Percentiles rank a stretch among this genome's conserved stretches.
phyloP scores from a whole-genome alignment of 2,888 invertebrate genomes.

The Cerastis rubricosa region DNA sequence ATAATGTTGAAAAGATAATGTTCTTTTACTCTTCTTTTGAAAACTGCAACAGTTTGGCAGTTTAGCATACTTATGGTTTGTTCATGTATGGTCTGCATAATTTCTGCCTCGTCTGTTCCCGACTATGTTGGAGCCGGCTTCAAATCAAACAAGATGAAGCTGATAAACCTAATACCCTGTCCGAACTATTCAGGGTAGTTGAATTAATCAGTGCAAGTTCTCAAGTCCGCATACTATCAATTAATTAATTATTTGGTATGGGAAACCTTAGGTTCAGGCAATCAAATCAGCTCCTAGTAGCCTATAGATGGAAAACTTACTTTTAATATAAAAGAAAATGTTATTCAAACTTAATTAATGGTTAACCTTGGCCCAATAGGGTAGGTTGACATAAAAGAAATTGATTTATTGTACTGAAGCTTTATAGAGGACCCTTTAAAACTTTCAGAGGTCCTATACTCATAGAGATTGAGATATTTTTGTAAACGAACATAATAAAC shows the following conservation, averaged over 20 bases:
- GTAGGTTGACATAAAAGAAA: not conserved
- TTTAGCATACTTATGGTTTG: no score
- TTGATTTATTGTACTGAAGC: not conserved
- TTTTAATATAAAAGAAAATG: not conserved
- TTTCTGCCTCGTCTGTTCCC: not conserved
- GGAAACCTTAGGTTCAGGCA: not conserved
- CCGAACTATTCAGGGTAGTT: not conserved
- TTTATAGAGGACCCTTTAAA: not conserved
- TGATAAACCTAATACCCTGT: not conserved
- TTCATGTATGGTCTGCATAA: not conserved
- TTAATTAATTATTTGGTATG: not conserved
- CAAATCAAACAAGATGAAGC: not conserved
- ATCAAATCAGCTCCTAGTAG: not conserved
- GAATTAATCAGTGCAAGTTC: not conserved
- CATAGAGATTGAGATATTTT: not conserved
- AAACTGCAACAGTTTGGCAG: no score
- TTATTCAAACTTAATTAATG: not conserved
- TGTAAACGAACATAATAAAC: no score
- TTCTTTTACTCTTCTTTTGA: no score
- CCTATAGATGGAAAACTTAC: not conserved
- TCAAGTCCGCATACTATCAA: not conserved
- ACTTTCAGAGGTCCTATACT: not conserved
- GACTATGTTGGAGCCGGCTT: not conserved
- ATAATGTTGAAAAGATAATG: no score
- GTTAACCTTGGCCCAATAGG: no score